phyloP scores from a whole-genome alignment of 2,797 vertebrate species.

The Rhinella marina region DNA sequence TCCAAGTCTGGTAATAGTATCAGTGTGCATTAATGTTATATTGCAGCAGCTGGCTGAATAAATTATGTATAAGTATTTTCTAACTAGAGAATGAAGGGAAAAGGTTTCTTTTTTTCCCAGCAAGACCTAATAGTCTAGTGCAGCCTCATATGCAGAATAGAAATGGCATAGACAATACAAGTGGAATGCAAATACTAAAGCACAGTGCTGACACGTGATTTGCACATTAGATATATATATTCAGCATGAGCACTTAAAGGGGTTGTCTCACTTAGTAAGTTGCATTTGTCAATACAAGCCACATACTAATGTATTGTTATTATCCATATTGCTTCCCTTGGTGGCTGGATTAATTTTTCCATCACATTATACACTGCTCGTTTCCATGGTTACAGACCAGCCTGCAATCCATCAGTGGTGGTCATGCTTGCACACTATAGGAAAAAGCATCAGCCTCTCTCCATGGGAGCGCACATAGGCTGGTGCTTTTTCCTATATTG shows the following conservation, averaged over 20 bases:
- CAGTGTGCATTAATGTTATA: slow-evolving; percentile 61
- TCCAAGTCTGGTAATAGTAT: slow-evolving; percentile 62
- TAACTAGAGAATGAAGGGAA: slow-evolving; percentile 59
- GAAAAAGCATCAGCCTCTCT: too few species aligned
- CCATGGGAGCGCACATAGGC: too few species aligned
- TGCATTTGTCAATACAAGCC: too few species aligned
- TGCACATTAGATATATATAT: neutral
- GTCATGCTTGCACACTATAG: too few species aligned
- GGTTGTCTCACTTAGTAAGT: too few species aligned
- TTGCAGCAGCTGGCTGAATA: slow-evolving; percentile 67
- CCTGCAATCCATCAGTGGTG: too few species aligned
- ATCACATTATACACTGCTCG: too few species aligned
- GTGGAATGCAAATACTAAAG: neutral
- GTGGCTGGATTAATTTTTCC: too few species aligned
- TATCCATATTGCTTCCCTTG: too few species aligned
- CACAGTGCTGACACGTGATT: neutral
- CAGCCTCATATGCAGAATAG: neutral
- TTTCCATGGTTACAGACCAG: too few species aligned
- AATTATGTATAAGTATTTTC: slow-evolving; percentile 72
- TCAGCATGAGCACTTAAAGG: neutral
- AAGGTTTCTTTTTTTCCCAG: slow-evolving; percentile 44
- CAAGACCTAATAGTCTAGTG: slow-evolving; percentile 49
- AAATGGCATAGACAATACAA: neutral
- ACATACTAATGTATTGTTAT: too few species aligned
- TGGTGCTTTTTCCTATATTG: too few species aligned